Base-by-base conservation (phyloP, 2,113 vertebrate species). In the Pseudorasbora parva region DNA sequence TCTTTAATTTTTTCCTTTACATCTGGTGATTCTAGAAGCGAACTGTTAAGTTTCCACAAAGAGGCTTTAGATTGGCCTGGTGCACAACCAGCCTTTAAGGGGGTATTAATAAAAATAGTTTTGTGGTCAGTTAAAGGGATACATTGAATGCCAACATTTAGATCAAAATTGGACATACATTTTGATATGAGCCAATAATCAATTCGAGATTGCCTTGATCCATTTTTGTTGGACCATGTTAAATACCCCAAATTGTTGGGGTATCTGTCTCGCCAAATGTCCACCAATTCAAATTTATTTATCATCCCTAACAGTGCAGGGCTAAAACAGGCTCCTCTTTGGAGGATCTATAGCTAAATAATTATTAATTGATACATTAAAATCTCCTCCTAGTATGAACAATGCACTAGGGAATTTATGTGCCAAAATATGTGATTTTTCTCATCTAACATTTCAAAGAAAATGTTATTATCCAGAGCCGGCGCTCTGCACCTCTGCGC, bases 31-130 rank as follows among this genome's bases (percentile, higher is more conserved):
- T 43, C 37, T 71, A 71, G 12, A 0, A 45, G 41, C 6, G 21
- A 71, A 45, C 68, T 23, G 41, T 71, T 71, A 43, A 45, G 41
- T 43, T 71, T 71, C 68, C 37, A 71, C 68, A 71, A 71, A 23
- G 68, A 71, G 1, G 68, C 64, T 71, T 12, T 71, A 19, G 9
- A n/a, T 12, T 45, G 37, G 19, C 21, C 68, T 23, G 41, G 19
- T 23, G 9, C 21, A 45, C 9, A 68, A 68, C 41, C 33, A 41
- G 64, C 64, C 14, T 0, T 41, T 37, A 68, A 68, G 3, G 33
- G 21, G 1, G 41, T 45, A 71, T 72, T 45, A n/a, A n/a, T n/a
- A n/a, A n/a, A n/a, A 59, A 45, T 64, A 43, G 33, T 25, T 78
- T 69, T 56, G 47, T 62, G 56, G 17, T 59, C 21, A 15, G 47